Percentiles rank a stretch among this genome's conserved stretches.
phyloP scores from a whole-genome alignment of 2,113 vertebrate species.

The Thunnus thynnus region DNA sequence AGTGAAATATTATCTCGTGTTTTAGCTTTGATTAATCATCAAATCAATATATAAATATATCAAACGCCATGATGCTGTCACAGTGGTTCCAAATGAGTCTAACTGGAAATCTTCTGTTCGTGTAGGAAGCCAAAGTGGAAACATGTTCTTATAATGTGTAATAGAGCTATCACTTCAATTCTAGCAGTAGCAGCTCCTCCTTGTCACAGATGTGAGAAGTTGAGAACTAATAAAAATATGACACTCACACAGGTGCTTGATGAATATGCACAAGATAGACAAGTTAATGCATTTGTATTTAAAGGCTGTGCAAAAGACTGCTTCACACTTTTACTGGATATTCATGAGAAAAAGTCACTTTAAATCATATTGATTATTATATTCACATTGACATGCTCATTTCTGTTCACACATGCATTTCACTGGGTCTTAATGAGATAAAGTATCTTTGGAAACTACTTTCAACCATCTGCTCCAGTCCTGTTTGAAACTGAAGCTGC shows the following conservation, averaged over 20 bases:
- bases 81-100: background rate
- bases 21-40: background rate
- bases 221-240: constrained; percentile 10
- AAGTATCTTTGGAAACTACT: background rate
- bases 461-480: no score
- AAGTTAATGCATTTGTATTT: background rate
- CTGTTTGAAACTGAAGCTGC: background rate
- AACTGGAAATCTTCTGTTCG: no score
- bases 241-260: background rate
- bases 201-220: constrained; percentile 3
- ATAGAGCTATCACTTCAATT: constrained; percentile 1
- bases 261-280: constrained; percentile 3
- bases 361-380: background rate
- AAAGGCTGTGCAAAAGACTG: background rate
- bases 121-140: background rate
- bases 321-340: background rate
- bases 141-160: background rate
- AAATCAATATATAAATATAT: background rate
- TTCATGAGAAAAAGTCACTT: background rate
- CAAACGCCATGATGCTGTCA: background rate
- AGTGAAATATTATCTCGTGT: no score
- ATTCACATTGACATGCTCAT: background rate
- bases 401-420: background rate
- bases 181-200: constrained; percentile 3
- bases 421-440: background rate